These are phyloP conservation scores for Drosophila eohydei DNA, from an alignment of 2,888 invertebrate species.

Conservation along the genomic window DNA sequence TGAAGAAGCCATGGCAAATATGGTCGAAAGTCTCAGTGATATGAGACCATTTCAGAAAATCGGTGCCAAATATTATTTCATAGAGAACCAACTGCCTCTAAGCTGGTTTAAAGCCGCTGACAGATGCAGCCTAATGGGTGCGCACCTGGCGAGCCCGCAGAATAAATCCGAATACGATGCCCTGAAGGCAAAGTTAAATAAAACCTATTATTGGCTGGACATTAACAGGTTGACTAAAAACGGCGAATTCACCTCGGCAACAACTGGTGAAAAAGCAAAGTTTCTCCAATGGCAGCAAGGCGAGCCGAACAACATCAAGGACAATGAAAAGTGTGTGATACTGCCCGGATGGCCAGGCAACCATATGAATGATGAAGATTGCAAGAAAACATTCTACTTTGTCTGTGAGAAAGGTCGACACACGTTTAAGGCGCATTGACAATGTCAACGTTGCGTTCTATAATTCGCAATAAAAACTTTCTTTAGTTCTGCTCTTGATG, in stretches of 20 bases:
- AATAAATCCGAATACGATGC: background rate
- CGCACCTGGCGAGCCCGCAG: slow-evolving; percentile 10
- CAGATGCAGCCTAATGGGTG: background rate
- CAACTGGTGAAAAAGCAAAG: background rate
- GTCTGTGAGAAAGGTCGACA: background rate
- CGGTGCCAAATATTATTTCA: slow-evolving; percentile 15
- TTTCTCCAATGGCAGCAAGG: slow-evolving; percentile 4
- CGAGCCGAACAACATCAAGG: background rate
- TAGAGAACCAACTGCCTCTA: background rate
- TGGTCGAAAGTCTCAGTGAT: background rate
- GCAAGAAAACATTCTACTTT: slow-evolving; percentile 1
- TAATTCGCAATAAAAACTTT: no score
- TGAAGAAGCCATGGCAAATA: background rate
- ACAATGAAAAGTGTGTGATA: background rate
- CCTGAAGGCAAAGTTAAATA: background rate
- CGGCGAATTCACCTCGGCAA: background rate
- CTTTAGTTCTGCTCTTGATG: no score
- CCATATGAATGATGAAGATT: slow-evolving; percentile 11
- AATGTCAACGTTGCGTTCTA: no score
- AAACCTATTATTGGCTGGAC: slow-evolving; percentile 14
- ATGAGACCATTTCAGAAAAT: background rate
- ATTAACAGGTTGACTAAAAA: background rate
- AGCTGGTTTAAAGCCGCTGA: slow-evolving; percentile 7
- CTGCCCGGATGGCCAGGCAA: background rate
- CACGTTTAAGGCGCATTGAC: no score